These are phyloP conservation scores for Eubasilissa splendida DNA, from an alignment of 2,888 invertebrate species.

Conservation along the genomic window DNA sequence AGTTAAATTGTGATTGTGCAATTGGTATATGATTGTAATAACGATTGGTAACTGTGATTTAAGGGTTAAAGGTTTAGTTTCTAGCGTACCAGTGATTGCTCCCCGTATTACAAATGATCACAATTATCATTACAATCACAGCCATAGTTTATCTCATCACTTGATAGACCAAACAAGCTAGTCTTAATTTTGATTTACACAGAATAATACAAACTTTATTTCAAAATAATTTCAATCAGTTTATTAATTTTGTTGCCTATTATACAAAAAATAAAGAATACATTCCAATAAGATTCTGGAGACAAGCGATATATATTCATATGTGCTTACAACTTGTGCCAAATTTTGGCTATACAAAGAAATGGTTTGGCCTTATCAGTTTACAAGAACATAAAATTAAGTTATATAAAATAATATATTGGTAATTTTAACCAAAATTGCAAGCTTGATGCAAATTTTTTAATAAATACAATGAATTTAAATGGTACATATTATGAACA, in stretches of 20 bases:
- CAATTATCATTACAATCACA: too few species aligned
- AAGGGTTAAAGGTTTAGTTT: too few species aligned
- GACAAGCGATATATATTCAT: conserved; percentile 18
- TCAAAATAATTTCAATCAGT: conserved; percentile 37
- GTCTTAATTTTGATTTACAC: too few species aligned
- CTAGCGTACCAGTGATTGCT: too few species aligned
- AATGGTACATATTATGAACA: background rate
- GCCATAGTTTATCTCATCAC: too few species aligned
- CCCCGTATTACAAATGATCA: too few species aligned
- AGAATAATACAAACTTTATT: conserved; percentile 7
- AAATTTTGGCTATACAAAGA: conserved; percentile 12
- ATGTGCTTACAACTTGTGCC: conserved; percentile 13
- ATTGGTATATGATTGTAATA: too few species aligned
- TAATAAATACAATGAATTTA: conserved; percentile 5
- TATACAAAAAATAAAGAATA: conserved; percentile 26
- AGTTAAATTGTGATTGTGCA: too few species aligned
- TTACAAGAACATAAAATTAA: conserved; percentile 32
- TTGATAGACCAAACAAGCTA: too few species aligned
- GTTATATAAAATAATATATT: conserved; percentile 14
- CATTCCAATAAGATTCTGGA: conserved; percentile 19
- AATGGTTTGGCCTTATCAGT: conserved; percentile 12
- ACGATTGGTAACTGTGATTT: too few species aligned
- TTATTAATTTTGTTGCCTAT: conserved; percentile 41
- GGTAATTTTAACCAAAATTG: conserved; percentile 10
- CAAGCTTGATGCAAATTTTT: conserved; percentile 15